Evolutionary conservation across 2,797 vertebrate genomes (phyloP), one percentile per base, ranked within the genome.

Genomic region (Philypnodon macrostomus): DNA sequence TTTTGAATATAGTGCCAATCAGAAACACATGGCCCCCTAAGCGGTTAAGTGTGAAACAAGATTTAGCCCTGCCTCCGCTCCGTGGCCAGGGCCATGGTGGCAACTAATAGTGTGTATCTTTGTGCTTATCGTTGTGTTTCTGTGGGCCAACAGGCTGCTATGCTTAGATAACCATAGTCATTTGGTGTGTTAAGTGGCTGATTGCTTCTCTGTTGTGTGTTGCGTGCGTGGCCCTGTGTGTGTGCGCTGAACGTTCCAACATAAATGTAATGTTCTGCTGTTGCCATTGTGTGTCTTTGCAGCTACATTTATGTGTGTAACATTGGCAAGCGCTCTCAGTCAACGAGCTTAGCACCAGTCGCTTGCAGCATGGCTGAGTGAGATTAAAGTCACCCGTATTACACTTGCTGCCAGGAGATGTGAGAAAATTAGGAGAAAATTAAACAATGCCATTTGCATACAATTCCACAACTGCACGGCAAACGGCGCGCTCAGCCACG

Each of bases 91-190:
- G 51, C 63, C 58, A 29, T 52, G 61, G 60, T 42, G 53, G 61
- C n/a, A 57, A 47, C 67, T 77, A 79, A 79, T 75, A 66, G 73
- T 63, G 63, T 66, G 73, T 83, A 77, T 81, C 81, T 80, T 38
- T 47, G 55, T 51, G 62, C 73, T 81, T 69, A 84, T 85, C 77
- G 45, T 50, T 50, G 34, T 24, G 59, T 71, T 77, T 71, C 70
- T 71, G 65, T 55, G 32, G 64, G 72, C 79, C 66, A 78, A 83
- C 80, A 73, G 67, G 75, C 77, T 87, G 84, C 60, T 84, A 58
- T 59, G 70, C 74, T 74, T 56, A 85, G 84, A 89, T 89, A 86
- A 86, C 79, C 76, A 45, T 16, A 50, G 74, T 81, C 72, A 81
- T 87, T 88, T 84, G 58, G 70, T 11, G 67, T 32, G 70, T 70